Conservation (phyloP, 64 coral and sea anemone species). For the Stichodactyla mertensii region DNA sequence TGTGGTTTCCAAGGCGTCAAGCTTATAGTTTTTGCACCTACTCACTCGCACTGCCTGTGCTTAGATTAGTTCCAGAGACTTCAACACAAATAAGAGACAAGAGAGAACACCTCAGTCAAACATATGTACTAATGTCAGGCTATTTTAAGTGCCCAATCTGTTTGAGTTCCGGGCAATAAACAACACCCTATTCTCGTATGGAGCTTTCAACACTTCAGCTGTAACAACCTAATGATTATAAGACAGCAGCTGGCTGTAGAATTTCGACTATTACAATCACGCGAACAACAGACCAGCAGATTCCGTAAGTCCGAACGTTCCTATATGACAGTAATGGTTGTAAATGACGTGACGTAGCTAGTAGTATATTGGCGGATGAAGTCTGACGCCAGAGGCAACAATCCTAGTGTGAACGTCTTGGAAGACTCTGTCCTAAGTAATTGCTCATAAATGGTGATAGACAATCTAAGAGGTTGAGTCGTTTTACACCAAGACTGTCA, state of each 20-base stretch:
- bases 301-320: not conserved
- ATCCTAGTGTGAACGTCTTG: not conserved
- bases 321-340: not conserved
- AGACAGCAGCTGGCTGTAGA: not conserved
- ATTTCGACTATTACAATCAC: constrained; percentile 12
- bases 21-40: not conserved
- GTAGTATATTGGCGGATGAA: not conserved
- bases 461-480: not conserved
- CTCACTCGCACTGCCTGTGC: no score
- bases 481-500: not conserved
- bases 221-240: not conserved
- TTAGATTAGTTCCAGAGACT: no score
- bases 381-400: not conserved
- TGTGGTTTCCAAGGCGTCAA: not conserved
- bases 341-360: not conserved
- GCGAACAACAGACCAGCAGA: not conserved
- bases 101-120: not conserved
- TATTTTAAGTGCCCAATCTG: not conserved
- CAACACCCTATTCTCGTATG: not conserved
- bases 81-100: no score
- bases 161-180: constrained; percentile 9
- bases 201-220: constrained; percentile 10
- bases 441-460: not conserved
- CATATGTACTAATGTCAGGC: not conserved
- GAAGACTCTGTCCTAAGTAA: not conserved